Conservation (phyloP, 2,797 vertebrate species). For the Thalassophryne amazonica region DNA sequence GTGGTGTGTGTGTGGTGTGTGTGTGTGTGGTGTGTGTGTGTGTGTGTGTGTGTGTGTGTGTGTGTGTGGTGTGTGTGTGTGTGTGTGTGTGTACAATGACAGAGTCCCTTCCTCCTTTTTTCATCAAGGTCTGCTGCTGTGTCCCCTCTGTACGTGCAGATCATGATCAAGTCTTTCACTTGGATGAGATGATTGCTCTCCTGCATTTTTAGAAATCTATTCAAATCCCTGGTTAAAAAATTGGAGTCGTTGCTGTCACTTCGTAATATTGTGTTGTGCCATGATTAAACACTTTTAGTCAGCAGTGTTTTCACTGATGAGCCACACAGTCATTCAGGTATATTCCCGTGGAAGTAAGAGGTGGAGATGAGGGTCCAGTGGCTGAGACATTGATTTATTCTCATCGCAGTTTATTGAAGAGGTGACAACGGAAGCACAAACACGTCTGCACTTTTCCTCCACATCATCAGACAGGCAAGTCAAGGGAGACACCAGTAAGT, state of each 20-base stretch:
- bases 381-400: slow-evolving; percentile 16
- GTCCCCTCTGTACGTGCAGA: too few relatives aligned
- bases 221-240: neutral
- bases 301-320: neutral
- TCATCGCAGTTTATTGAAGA: slow-evolving; percentile 18
- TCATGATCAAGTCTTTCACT: too few relatives aligned
- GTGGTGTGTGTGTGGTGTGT: too few relatives aligned
- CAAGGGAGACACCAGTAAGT: slow-evolving; percentile 19
- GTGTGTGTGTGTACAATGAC: too few relatives aligned
- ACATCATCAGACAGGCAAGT: slow-evolving; percentile 18
- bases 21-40: too few relatives aligned
- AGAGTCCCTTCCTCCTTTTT: too few relatives aligned
- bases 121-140: too few relatives aligned
- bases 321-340: neutral
- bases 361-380: neutral
- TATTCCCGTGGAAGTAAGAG: slow-evolving; percentile 1
- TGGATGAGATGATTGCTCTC: neutral
- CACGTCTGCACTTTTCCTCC: slow-evolving; percentile 4
- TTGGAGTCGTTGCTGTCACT: neutral
- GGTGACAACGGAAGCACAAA: slow-evolving; percentile 12
- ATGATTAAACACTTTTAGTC: neutral
- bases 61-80: too few relatives aligned
- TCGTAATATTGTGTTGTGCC: neutral
- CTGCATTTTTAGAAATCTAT: neutral
- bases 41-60: too few relatives aligned